Evolutionary conservation across 1,140 invertebrate genomes (phyloP).

Genomic region (Drosophila equinoxialis): DNA sequence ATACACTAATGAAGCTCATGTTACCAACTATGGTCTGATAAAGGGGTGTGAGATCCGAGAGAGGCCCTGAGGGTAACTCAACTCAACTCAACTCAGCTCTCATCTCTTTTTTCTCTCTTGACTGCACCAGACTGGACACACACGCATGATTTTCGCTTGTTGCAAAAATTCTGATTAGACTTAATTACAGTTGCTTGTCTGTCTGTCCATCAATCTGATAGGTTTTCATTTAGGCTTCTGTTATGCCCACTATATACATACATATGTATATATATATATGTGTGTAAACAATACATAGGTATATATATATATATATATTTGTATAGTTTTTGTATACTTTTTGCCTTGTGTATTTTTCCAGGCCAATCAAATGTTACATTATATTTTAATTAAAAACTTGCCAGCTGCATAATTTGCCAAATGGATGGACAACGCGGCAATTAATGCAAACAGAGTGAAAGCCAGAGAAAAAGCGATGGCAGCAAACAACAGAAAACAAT

Average conservation of each 20-base stretch:
- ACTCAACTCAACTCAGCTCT: neutral
- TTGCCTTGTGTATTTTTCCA: constrained; percentile 21
- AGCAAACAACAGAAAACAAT: constrained; percentile 56
- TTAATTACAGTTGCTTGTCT: constrained; percentile 75
- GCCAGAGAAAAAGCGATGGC: constrained; percentile 12
- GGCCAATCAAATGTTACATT: constrained; percentile 71
- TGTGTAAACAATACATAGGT: neutral
- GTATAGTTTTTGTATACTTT: constrained; percentile 5
- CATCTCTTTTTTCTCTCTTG: neutral
- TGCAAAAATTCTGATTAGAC: constrained; percentile 81
- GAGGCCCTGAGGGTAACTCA: constrained; percentile 44
- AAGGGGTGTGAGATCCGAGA: constrained; percentile 35
- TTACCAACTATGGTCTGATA: constrained; percentile 41
- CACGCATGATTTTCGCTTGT: constrained; percentile 79
- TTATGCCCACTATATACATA: constrained; percentile 15
- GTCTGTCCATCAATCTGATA: constrained; percentile 72
- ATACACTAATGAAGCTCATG: constrained; percentile 82
- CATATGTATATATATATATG: constrained; percentile 3
- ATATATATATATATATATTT: constrained; percentile 3
- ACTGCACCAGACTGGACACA: constrained; percentile 56
- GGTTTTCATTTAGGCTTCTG: constrained; percentile 60
- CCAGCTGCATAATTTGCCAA: constrained; percentile 78
- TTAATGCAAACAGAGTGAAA: constrained; percentile 66
- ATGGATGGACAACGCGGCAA: constrained; percentile 74
- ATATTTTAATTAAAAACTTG: constrained; percentile 80